phyloP scores from a whole-genome alignment of 2,797 vertebrate species.

The Lycodopsis pacificus region DNA sequence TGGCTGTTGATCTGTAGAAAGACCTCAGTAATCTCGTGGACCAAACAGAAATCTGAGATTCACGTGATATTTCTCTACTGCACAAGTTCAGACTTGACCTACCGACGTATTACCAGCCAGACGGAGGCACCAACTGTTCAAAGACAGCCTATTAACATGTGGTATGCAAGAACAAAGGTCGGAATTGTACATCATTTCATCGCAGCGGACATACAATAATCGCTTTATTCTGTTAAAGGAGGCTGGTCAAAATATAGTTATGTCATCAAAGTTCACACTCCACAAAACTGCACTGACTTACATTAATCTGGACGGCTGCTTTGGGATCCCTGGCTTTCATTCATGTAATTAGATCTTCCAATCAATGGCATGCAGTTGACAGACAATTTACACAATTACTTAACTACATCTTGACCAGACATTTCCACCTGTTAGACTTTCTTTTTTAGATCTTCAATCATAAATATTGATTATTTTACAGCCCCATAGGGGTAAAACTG shows the following conservation, averaged over 20 bases:
- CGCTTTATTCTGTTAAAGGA: slow-evolving; percentile 67
- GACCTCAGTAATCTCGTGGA: background rate
- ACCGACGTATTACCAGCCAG: background rate
- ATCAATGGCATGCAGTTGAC: slow-evolving; percentile 69
- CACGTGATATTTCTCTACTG: background rate
- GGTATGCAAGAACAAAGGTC: background rate
- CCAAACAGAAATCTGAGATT: background rate
- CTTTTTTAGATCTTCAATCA: slow-evolving; percentile 73
- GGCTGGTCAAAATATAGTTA: slow-evolving; percentile 82
- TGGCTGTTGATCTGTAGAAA: background rate
- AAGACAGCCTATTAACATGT: background rate
- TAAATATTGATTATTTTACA: slow-evolving; percentile 78
- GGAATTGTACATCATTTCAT: slow-evolving; percentile 25
- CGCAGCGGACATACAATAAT: slow-evolving; percentile 55
- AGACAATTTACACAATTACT: slow-evolving; percentile 49
- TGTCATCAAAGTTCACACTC: slow-evolving; percentile 56
- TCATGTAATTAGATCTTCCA: slow-evolving; percentile 30
- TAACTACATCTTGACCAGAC: slow-evolving; percentile 78
- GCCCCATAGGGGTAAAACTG: slow-evolving; percentile 87
- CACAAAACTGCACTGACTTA: slow-evolving; percentile 31
- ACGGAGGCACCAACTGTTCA: background rate
- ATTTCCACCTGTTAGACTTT: slow-evolving; percentile 60
- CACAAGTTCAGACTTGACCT: background rate
- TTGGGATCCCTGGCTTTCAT: slow-evolving; percentile 30
- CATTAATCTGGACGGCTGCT: slow-evolving; percentile 19